A percentile compares a stretch with the other conserved stretches of the same genome.
Conservation (phyloP, 2,113 vertebrate genomes). For the Plecturocebus donacophilus region DNA sequence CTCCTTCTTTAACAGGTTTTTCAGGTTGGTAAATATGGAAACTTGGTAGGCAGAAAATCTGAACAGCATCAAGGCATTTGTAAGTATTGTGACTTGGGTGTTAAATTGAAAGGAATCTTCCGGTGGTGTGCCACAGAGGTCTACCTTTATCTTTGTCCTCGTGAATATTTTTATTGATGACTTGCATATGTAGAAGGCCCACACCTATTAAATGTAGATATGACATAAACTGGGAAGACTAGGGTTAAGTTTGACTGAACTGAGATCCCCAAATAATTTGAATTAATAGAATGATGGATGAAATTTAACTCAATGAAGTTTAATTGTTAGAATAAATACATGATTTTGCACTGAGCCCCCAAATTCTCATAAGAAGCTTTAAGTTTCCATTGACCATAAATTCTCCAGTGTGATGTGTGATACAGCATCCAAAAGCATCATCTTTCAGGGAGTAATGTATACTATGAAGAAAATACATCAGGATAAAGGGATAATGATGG, state of each 20-base stretch:
- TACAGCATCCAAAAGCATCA: not conserved
- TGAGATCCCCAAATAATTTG: not conserved
- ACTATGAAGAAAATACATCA: not conserved
- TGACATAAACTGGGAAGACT: not conserved
- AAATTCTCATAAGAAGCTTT: not conserved
- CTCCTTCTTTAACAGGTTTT: not conserved
- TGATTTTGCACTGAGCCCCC: not conserved
- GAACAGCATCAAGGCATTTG: not conserved
- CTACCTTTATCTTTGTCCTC: not conserved
- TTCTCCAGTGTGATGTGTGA: not conserved
- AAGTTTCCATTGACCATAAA: not conserved
- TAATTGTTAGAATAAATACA: not conserved
- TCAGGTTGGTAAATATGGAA: not conserved
- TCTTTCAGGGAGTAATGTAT: not conserved
- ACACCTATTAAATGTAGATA: not conserved
- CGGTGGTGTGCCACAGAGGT: not conserved
- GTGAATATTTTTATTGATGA: not conserved
- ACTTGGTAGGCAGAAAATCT: not conserved
- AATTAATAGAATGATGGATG: not conserved
- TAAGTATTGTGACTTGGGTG: not conserved
- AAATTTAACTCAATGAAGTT: slow-evolving; percentile 11
- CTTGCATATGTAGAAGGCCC: not conserved
- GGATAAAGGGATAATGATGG: not conserved
- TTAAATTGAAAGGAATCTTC: not conserved
- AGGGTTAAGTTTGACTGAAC: not conserved